A percentile compares a stretch with the other conserved stretches of the same genome.
Conservation (phyloP, 2,888 invertebrate species). For the Campoletis raptor region DNA sequence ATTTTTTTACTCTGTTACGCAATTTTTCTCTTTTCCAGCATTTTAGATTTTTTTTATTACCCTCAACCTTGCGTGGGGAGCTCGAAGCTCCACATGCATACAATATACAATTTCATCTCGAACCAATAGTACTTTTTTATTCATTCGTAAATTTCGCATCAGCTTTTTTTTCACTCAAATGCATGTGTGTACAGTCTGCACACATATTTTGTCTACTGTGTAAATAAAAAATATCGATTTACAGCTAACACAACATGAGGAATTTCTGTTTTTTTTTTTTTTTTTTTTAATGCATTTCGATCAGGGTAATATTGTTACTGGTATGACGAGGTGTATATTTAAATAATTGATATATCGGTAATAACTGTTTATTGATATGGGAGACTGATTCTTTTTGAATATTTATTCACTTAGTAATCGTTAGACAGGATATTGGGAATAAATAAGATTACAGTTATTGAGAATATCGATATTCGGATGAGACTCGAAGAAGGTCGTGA, state of each 20-base stretch:
- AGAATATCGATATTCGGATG: too few relatives aligned
- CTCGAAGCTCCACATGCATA: constrained; percentile 9
- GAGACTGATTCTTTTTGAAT: neutral
- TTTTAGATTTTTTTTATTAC: constrained; percentile 31
- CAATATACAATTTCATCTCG: constrained; percentile 49
- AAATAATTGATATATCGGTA: neutral
- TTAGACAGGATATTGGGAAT: neutral
- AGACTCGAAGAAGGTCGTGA: neutral
- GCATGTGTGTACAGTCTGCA: constrained; percentile 16
- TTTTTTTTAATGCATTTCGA: neutral
- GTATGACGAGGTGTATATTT: neutral
- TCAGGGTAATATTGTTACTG: neutral
- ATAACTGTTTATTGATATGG: neutral
- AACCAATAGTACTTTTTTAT: constrained; percentile 76
- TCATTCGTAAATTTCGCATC: constrained; percentile 77
- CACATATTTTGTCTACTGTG: constrained; percentile 60
- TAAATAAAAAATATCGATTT: constrained; percentile 46
- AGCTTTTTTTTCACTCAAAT: constrained; percentile 71
- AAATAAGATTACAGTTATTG: neutral
- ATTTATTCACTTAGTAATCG: neutral
- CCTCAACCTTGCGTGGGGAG: constrained; percentile 27
- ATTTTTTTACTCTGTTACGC: constrained; percentile 57
- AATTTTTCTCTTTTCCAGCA: constrained; percentile 28
- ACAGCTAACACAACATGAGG: neutral
- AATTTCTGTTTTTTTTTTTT: neutral